Percentiles rank a stretch among this genome's conserved stretches.
These are phyloP conservation scores for Ladona fulva DNA, from an alignment of 1,140 invertebrate genomes.

Conservation along the genomic window DNA sequence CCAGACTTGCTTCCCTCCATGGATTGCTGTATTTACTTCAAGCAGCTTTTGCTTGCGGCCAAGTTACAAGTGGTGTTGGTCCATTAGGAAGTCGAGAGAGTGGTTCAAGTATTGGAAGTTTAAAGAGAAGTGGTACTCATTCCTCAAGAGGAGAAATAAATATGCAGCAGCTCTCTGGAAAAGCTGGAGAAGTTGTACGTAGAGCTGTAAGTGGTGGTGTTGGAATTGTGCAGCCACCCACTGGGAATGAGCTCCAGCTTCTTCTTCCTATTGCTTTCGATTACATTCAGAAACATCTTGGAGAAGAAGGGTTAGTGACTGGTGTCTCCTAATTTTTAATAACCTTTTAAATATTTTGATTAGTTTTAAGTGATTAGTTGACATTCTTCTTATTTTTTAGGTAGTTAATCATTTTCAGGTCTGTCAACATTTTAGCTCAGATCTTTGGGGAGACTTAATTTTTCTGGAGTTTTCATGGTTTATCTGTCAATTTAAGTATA, in stretches of 20 bases:
- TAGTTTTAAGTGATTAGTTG: no score
- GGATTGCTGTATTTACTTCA: conserved; percentile 68
- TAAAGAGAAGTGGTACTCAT: background rate
- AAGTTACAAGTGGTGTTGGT: background rate
- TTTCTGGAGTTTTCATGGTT: no score
- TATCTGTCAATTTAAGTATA: no score
- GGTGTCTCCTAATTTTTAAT: no score
- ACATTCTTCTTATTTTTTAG: no score
- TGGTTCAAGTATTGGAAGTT: background rate
- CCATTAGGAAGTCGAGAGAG: background rate
- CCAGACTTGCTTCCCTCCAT: conserved; percentile 57
- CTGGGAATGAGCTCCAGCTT: conserved; percentile 47
- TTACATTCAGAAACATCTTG: conserved; percentile 56
- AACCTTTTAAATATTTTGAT: no score
- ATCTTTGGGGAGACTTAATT: no score
- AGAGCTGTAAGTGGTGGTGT: conserved; percentile 19
- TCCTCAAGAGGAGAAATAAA: background rate
- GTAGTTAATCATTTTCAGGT: no score
- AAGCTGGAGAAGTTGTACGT: conserved; percentile 23
- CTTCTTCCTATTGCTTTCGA: conserved; percentile 55
- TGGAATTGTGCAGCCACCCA: conserved; percentile 42
- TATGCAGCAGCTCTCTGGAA: background rate
- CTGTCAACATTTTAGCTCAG: no score
- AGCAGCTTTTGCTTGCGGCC: conserved; percentile 29
- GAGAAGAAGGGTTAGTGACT: background rate